phyloP scores from a whole-genome alignment of 2,797 vertebrate species.

The Moxostoma hubbsi region DNA sequence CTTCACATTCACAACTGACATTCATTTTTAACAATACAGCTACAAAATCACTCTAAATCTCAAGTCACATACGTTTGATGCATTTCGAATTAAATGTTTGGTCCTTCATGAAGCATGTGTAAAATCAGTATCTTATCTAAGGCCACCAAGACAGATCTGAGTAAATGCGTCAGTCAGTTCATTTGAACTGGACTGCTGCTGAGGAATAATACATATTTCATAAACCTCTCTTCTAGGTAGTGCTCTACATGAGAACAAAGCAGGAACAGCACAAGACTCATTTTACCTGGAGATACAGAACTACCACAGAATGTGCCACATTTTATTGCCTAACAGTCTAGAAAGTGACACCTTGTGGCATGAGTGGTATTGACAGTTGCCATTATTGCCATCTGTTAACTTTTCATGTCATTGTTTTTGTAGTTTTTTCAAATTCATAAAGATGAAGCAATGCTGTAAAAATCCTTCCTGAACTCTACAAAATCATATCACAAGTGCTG shows the following conservation, averaged over 20 bases:
- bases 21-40: background rate
- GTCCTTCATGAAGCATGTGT: background rate
- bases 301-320: background rate
- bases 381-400: background rate
- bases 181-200: background rate
- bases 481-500: background rate
- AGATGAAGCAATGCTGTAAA: background rate
- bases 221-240: background rate
- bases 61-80: background rate
- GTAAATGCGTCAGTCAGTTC: background rate
- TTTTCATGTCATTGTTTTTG: too few species aligned
- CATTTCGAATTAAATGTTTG: background rate
- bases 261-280: too few species aligned
- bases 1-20: constrained; percentile 20
- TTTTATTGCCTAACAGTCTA: background rate
- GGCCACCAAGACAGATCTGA: background rate
- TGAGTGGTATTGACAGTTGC: background rate
- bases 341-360: background rate
- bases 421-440: background rate
- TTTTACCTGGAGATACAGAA: background rate
- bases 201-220: background rate
- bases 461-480: background rate
- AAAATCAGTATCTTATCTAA: background rate
- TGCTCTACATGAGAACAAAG: constrained; percentile 1
- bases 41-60: background rate